A percentile compares a stretch with the other conserved stretches of the same genome.
These are phyloP conservation scores for Cyclina sinensis DNA, from an alignment of 1,140 invertebrate species.

Conservation along the genomic window DNA sequence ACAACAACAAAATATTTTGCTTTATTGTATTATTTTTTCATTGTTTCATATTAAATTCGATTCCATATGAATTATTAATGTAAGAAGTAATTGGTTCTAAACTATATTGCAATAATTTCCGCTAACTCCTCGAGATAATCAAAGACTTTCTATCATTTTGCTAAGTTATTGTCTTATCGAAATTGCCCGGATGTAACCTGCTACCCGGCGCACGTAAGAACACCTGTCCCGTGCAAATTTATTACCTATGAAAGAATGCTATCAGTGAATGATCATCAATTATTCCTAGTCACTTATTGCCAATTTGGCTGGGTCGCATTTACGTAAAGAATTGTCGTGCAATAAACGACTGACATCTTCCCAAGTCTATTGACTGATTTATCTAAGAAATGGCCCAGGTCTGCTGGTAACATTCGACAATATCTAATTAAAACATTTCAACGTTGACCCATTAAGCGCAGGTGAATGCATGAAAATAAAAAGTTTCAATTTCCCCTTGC, in stretches of 20 bases:
- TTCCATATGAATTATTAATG: slow-evolving; percentile 55
- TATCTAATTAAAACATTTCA: slow-evolving; percentile 54
- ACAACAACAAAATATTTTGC: slow-evolving; percentile 12
- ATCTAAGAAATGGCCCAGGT: slow-evolving; percentile 35
- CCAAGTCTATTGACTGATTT: slow-evolving; percentile 16
- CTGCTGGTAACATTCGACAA: background rate
- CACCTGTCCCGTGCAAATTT: slow-evolving; percentile 53
- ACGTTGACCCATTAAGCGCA: slow-evolving; percentile 41
- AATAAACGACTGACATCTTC: slow-evolving; percentile 26
- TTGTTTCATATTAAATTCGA: slow-evolving; percentile 42
- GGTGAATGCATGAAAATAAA: slow-evolving; percentile 53
- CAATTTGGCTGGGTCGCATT: background rate
- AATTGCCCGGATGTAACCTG: slow-evolving; percentile 60
- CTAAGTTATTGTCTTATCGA: slow-evolving; percentile 56
- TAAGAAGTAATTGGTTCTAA: slow-evolving; percentile 18
- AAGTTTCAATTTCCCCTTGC: slow-evolving; percentile 52
- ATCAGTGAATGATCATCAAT: slow-evolving; percentile 34
- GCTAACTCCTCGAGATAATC: slow-evolving; percentile 67
- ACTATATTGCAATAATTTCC: slow-evolving; percentile 63
- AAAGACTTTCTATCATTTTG: slow-evolving; percentile 66
- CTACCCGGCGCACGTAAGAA: slow-evolving; percentile 10
- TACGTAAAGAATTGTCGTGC: background rate
- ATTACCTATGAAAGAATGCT: slow-evolving; percentile 22
- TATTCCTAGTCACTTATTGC: slow-evolving; percentile 34
- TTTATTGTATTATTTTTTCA: slow-evolving; percentile 27